Conservation (phyloP, 2,888 invertebrate species). For the Coecobrya sp. region DNA sequence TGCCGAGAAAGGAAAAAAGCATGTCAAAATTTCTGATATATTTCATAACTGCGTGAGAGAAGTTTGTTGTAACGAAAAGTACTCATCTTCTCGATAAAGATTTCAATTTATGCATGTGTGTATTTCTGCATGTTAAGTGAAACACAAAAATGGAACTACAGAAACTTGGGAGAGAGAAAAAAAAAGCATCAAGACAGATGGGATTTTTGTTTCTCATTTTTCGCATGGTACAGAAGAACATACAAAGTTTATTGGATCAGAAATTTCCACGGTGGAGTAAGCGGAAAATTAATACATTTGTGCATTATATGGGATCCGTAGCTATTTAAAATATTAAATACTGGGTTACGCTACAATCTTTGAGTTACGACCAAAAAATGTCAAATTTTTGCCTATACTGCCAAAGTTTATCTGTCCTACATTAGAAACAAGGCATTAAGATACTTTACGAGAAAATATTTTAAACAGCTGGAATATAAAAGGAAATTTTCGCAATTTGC, state of each 20-base stretch:
- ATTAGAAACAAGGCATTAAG: no score
- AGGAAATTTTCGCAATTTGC: no score
- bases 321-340: no score
- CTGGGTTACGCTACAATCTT: no score
- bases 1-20: background rate
- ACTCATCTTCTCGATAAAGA: slow-evolving; percentile 13
- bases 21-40: slow-evolving; percentile 30
- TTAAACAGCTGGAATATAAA: no score
- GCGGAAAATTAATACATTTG: no score
- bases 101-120: slow-evolving; percentile 49
- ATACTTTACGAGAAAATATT: no score
- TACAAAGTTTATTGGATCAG: background rate
- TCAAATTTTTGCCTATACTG: no score
- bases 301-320: no score
- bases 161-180: background rate
- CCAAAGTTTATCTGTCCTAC: no score
- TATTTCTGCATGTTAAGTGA: slow-evolving; percentile 14
- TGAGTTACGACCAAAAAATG: no score
- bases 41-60: slow-evolving; percentile 42
- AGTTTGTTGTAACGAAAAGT: background rate
- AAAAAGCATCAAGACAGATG: background rate
- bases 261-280: background rate
- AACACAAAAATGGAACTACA: background rate
- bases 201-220: background rate
- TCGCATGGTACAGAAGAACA: background rate